A percentile compares a stretch with the other conserved stretches of the same genome.
Evolutionary conservation across 2,113 vertebrate species (phyloP).

Genomic region (Gavia stellata): DNA sequence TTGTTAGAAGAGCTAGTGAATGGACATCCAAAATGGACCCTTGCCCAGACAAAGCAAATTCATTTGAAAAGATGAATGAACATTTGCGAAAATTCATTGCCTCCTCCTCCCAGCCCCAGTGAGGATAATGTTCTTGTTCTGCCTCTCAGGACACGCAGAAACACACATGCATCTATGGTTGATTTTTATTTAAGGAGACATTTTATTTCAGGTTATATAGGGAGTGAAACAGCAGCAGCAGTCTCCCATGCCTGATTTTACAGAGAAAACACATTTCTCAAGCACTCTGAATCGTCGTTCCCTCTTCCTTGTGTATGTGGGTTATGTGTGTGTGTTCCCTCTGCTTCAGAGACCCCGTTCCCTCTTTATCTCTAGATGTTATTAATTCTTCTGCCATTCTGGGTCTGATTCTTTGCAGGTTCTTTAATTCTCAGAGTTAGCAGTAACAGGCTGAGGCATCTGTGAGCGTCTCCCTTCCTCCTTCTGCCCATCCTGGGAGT

Average conservation of each 20-base stretch:
- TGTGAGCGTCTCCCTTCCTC: not conserved
- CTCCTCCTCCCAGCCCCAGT: not conserved
- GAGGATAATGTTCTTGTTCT: not conserved
- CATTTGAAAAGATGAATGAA: not conserved
- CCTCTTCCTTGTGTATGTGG: not conserved
- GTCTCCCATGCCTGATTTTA: not conserved
- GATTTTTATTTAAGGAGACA: not conserved
- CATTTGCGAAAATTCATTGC: not conserved
- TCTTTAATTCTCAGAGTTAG: not conserved
- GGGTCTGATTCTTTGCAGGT: not conserved
- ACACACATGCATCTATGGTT: not conserved
- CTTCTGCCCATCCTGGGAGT: not conserved
- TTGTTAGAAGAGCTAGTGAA: not conserved
- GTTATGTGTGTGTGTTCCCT: not conserved
- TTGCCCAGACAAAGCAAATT: not conserved
- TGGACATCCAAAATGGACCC: not conserved
- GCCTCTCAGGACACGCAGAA: not conserved
- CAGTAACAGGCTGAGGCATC: not conserved
- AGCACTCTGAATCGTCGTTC: not conserved
- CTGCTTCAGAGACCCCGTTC: not conserved
- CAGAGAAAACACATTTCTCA: not conserved
- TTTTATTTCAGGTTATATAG: not conserved
- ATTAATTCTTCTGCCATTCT: not conserved
- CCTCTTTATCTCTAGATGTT: not conserved
- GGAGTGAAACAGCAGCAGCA: not conserved